Evolutionary conservation across 2,888 invertebrate species (phyloP).

Genomic region (Syritta pipiens): DNA sequence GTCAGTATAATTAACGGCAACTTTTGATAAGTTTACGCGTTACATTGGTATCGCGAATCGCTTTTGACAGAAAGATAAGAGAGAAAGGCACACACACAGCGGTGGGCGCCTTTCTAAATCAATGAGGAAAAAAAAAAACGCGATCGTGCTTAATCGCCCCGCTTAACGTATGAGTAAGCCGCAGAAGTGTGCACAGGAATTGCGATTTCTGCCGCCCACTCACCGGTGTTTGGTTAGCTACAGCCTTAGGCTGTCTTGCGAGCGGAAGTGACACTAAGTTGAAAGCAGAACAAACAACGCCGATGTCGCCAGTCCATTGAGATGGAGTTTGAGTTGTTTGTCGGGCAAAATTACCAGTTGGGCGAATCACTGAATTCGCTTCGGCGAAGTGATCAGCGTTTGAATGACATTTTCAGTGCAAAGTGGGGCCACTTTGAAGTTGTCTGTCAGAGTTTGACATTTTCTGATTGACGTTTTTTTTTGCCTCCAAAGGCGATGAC

Average conservation of each 20-base stretch:
- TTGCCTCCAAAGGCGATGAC: constrained; percentile 19
- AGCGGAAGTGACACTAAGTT: constrained; percentile 23
- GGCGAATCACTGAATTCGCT: too few species aligned
- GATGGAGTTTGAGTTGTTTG: not conserved
- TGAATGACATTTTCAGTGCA: constrained; percentile 1
- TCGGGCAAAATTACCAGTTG: too few species aligned
- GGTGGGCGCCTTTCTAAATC: constrained; percentile 32
- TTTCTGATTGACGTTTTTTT: too few species aligned
- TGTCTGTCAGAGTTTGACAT: not conserved
- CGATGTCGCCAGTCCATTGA: not conserved
- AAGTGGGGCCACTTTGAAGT: not conserved
- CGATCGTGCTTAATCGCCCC: too few species aligned
- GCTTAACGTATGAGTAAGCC: not conserved
- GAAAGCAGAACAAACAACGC: constrained; percentile 16
- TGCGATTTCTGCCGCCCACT: constrained; percentile 22
- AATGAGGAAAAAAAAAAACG: not conserved
- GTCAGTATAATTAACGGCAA: constrained; percentile 28
- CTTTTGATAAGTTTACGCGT: constrained; percentile 17
- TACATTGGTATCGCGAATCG: constrained; percentile 13
- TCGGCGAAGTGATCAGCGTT: not conserved
- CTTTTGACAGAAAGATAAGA: constrained; percentile 21
- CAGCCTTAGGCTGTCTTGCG: not conserved
- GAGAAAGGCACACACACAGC: constrained; percentile 25
- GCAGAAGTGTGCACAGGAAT: not conserved
- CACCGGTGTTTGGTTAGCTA: not conserved